Evolutionary conservation across 2,888 invertebrate genomes (phyloP).

Genomic region (Cheilosia variabilis): DNA sequence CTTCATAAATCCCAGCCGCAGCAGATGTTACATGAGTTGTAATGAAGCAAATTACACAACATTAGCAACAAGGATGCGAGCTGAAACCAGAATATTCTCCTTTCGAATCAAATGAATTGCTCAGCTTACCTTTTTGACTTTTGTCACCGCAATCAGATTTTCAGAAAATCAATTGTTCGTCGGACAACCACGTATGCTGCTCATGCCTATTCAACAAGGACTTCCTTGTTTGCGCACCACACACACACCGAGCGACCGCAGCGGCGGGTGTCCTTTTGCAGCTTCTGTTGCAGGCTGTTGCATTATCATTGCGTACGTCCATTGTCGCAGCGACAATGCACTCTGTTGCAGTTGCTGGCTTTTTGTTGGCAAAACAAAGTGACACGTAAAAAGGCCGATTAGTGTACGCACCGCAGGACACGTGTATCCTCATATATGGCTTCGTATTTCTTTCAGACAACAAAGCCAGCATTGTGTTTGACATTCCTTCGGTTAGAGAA

Average conservation of each 20-base stretch:
- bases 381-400: slow-evolving; percentile 63
- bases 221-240: slow-evolving; percentile 55
- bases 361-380: slow-evolving; percentile 72
- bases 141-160: slow-evolving; percentile 71
- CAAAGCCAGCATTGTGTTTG: slow-evolving; percentile 14
- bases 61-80: slow-evolving; percentile 59
- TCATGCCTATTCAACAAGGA: slow-evolving; percentile 49
- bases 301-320: slow-evolving; percentile 54
- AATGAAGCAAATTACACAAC: slow-evolving; percentile 74
- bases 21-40: slow-evolving; percentile 70
- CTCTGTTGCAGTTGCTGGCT: slow-evolving; percentile 46
- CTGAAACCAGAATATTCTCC: neutral
- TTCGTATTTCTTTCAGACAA: slow-evolving; percentile 20
- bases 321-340: slow-evolving; percentile 53
- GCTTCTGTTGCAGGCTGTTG: slow-evolving; percentile 70
- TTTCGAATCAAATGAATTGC: slow-evolving; percentile 31
- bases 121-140: slow-evolving; percentile 58
- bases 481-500: slow-evolving; percentile 50
- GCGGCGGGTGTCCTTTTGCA: slow-evolving; percentile 62
- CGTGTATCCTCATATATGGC: slow-evolving; percentile 62
- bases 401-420: slow-evolving; percentile 73
- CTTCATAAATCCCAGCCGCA: slow-evolving; percentile 61
- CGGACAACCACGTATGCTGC: slow-evolving; percentile 35
- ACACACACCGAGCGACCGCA: slow-evolving; percentile 33
- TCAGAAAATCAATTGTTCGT: slow-evolving; percentile 49